Percentiles rank a stretch among this genome's conserved stretches.
Evolutionary conservation across 2,113 vertebrate genomes (phyloP).

Genomic region (Phylloscopus trochilus): DNA sequence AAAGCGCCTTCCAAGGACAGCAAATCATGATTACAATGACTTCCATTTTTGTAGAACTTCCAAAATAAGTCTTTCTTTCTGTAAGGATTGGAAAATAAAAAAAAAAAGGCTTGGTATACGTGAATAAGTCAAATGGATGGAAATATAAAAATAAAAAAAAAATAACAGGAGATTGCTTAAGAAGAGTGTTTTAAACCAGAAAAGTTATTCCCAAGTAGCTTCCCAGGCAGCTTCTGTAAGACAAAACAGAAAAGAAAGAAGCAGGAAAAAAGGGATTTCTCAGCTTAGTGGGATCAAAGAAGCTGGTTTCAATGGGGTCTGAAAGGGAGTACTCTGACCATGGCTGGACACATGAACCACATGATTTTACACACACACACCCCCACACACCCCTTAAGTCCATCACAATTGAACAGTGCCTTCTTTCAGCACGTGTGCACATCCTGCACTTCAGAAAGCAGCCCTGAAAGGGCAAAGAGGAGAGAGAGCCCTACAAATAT

Average conservation of each 20-base stretch:
- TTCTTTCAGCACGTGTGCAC: not conserved
- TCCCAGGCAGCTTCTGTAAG: not conserved
- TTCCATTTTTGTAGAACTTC: conserved; percentile 35
- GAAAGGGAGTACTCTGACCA: not conserved
- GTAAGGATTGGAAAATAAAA: conserved; percentile 17
- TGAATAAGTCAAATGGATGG: not conserved
- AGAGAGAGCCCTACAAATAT: not conserved
- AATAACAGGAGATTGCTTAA: not conserved
- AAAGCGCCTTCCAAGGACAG: conserved; percentile 13
- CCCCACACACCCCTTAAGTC: not conserved
- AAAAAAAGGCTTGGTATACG: not conserved
- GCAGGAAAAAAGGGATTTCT: not conserved
- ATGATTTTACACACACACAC: not conserved
- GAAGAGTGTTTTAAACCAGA: not conserved
- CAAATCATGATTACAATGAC: conserved; percentile 19
- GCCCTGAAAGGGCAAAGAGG: not conserved
- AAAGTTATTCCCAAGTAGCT: not conserved
- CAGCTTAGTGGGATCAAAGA: not conserved
- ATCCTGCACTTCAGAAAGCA: not conserved
- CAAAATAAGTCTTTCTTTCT: conserved; percentile 8
- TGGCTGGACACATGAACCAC: not conserved
- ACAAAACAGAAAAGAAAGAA: not conserved
- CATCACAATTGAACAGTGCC: accelerated
- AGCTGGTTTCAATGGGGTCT: not conserved
- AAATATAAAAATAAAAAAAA: not conserved